phyloP scores from a whole-genome alignment of 2,113 vertebrate genomes.

The Smithornis capensis region DNA sequence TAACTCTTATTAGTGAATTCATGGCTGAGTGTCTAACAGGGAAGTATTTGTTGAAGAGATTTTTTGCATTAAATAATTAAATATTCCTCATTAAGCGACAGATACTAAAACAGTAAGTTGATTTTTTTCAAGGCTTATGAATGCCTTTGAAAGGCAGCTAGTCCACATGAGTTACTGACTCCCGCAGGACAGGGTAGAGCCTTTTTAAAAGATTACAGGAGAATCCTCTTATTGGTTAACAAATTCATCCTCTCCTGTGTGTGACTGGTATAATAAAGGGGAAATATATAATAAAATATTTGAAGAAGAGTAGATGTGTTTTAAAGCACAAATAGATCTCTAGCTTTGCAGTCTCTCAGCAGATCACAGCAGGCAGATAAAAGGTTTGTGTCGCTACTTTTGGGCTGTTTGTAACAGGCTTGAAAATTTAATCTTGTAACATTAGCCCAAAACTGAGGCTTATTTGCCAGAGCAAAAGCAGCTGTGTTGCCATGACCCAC shows the following conservation, averaged over 20 bases:
- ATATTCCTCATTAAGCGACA: neutral
- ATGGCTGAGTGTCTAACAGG: neutral
- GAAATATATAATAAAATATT: neutral
- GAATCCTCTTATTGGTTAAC: neutral
- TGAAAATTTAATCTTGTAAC: neutral
- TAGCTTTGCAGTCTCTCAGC: neutral
- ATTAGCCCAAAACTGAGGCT: neutral
- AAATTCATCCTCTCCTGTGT: neutral
- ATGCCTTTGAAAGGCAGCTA: neutral
- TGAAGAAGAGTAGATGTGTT: neutral
- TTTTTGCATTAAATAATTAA: neutral
- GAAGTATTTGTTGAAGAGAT: neutral
- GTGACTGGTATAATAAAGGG: neutral
- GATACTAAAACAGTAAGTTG: neutral
- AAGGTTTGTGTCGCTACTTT: neutral
- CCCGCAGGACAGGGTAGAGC: neutral
- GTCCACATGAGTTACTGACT: neutral
- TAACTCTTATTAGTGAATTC: neutral
- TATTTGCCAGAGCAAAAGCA: constrained; percentile 6
- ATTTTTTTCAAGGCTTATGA: neutral
- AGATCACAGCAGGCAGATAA: neutral
- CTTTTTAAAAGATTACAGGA: neutral
- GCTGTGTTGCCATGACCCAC: constrained; percentile 5
- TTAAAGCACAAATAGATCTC: neutral
- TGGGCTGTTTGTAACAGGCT: neutral